A percentile compares a stretch with the other conserved stretches of the same genome.
Evolutionary conservation across 1,140 invertebrate species (phyloP).

Genomic region (Nephotettix cincticeps): DNA sequence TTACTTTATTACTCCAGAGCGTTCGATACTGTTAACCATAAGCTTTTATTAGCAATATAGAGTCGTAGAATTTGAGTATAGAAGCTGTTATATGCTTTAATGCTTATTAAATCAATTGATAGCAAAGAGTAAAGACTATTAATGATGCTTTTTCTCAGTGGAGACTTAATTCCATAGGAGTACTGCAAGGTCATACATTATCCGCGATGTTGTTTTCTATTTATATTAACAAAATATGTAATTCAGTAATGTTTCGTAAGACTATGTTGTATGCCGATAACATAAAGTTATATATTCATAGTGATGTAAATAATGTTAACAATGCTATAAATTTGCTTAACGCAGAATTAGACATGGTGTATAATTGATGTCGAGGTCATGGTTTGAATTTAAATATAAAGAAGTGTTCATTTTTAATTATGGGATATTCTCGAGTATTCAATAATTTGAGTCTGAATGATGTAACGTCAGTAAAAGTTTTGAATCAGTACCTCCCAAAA

Average conservation of each 20-base stretch:
- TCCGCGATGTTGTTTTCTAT: neutral
- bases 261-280: neutral
- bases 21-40: neutral
- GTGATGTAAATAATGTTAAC: neutral
- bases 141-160: neutral
- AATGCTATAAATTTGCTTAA: neutral
- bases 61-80: neutral
- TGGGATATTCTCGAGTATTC: neutral
- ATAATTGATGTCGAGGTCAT: too few species aligned
- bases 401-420: neutral
- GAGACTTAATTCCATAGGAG: neutral
- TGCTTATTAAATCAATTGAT: neutral
- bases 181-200: neutral
- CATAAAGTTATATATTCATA: neutral
- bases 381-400: neutral
- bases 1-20: neutral
- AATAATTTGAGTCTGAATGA: neutral
- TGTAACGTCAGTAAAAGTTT: neutral
- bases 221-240: neutral
- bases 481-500: too few species aligned
- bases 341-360: neutral
- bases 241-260: neutral
- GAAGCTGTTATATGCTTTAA: neutral
- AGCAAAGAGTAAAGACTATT: neutral
- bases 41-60: neutral